Conservation (phyloP, 2,113 vertebrate genomes). For the Eptatretus burgeri region DNA sequence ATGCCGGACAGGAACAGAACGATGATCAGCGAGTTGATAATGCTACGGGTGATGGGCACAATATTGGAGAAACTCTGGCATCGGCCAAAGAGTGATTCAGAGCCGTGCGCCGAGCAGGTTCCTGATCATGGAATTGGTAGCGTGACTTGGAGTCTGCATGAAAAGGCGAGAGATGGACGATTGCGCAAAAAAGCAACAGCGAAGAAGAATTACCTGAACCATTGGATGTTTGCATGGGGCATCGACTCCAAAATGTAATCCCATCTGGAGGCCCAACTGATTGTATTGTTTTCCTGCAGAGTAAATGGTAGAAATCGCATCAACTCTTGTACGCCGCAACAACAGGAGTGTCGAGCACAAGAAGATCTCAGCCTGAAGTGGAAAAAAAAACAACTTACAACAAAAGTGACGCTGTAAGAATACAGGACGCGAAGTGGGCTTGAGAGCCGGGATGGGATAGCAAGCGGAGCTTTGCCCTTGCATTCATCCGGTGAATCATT, state of each 20-base stretch:
- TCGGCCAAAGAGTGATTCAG: too few species aligned
- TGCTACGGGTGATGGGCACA: neutral
- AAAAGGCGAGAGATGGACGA: too few species aligned
- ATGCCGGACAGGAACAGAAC: conserved; percentile 10
- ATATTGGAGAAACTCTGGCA: too few species aligned
- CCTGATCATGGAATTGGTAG: too few species aligned
- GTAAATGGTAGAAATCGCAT: neutral
- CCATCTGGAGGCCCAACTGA: conserved; percentile 10
- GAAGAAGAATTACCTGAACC: conserved; percentile 8
- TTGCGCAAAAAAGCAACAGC: too few species aligned
- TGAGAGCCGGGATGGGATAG: neutral
- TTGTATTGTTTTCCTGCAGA: conserved; percentile 5
- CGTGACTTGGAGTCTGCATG: too few species aligned
- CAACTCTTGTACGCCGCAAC: neutral
- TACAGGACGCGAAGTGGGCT: neutral
- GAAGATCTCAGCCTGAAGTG: conserved; percentile 1
- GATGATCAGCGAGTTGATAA: conserved; percentile 10
- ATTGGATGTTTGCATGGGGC: conserved; percentile 10
- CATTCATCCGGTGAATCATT: too few species aligned
- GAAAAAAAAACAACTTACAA: neutral
- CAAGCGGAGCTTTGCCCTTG: neutral
- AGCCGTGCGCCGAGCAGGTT: too few species aligned
- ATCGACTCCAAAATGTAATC: conserved; percentile 10
- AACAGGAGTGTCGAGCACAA: neutral
- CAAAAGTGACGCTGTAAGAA: neutral